Evolutionary conservation across 2,797 vertebrate species (phyloP).

Genomic region (Oreortyx pictus): DNA sequence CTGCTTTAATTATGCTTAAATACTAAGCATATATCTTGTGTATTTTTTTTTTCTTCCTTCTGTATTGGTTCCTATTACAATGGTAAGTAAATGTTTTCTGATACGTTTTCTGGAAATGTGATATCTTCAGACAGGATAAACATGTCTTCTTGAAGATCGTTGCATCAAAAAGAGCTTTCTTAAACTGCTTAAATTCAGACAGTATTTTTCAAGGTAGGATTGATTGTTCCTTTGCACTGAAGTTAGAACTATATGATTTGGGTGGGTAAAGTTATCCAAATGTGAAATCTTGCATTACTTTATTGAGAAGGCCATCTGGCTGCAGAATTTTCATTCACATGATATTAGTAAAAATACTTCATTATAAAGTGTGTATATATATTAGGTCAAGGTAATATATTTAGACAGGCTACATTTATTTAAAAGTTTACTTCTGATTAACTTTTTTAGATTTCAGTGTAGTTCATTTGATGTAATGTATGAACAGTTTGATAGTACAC

Average conservation of each 20-base stretch:
- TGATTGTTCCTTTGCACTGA: background rate
- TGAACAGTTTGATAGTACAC: background rate
- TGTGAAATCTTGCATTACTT: fast-evolving
- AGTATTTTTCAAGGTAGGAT: background rate
- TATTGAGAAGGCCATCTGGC: background rate
- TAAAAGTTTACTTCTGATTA: background rate
- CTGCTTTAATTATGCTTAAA: background rate
- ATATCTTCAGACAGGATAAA: background rate
- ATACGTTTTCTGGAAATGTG: background rate
- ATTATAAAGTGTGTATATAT: background rate
- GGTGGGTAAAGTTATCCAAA: background rate
- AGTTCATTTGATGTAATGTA: background rate
- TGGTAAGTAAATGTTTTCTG: background rate
- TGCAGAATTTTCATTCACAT: background rate
- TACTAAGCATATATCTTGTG: background rate
- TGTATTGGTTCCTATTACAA: background rate
- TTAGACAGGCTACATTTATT: background rate
- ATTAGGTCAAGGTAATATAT: background rate
- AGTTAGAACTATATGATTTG: background rate
- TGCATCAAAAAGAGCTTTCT: background rate
- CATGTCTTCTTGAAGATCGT: background rate
- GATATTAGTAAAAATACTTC: background rate
- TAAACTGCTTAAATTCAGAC: background rate
- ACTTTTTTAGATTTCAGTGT: background rate
- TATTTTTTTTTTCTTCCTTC: background rate